phyloP scores from a whole-genome alignment of 2,888 invertebrate species.

The Dromius quadrimaculatus region DNA sequence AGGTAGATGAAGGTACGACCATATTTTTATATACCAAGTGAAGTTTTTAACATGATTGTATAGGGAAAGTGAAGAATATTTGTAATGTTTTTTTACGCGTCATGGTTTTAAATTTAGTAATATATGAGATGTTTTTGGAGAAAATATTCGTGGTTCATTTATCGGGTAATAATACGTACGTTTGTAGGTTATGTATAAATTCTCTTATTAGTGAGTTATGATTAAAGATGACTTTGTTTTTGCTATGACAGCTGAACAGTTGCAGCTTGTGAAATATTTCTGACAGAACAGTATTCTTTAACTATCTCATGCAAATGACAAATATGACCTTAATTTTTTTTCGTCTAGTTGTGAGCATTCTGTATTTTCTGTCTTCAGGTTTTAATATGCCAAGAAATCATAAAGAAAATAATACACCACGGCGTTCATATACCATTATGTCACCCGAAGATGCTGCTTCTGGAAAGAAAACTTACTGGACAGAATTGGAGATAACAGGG shows the following conservation, averaged over 20 bases:
- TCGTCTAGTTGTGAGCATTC: conserved; percentile 19
- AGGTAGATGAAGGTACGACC: conserved; percentile 54
- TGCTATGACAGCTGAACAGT: conserved; percentile 27
- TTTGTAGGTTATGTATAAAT: conserved; percentile 44
- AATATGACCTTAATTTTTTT: conserved; percentile 31
- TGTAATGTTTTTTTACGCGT: conserved; percentile 50
- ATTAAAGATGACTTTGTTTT: conserved; percentile 16
- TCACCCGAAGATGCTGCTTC: conserved; percentile 92
- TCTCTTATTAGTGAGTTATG: conserved; percentile 17
- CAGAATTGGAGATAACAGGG: conserved; percentile 83
- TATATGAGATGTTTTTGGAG: conserved; percentile 2
- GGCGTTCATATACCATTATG: conserved; percentile 91
- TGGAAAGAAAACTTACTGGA: conserved; percentile 94
- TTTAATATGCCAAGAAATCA: conserved; percentile 71
- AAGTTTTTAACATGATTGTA: not conserved
- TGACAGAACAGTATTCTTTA: conserved; percentile 26
- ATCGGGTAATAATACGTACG: conserved; percentile 5
- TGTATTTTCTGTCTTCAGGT: conserved; percentile 60
- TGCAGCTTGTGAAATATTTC: conserved; percentile 22
- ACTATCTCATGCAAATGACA: conserved; percentile 23
- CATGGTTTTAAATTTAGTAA: conserved; percentile 51
- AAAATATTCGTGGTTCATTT: conserved; percentile 17
- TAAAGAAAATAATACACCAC: conserved; percentile 84
- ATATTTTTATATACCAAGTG: conserved; percentile 13
- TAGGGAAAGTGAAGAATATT: not conserved